Evolutionary conservation across 2,113 vertebrate species (phyloP).

Genomic region (Leucopsar rothschildi): DNA sequence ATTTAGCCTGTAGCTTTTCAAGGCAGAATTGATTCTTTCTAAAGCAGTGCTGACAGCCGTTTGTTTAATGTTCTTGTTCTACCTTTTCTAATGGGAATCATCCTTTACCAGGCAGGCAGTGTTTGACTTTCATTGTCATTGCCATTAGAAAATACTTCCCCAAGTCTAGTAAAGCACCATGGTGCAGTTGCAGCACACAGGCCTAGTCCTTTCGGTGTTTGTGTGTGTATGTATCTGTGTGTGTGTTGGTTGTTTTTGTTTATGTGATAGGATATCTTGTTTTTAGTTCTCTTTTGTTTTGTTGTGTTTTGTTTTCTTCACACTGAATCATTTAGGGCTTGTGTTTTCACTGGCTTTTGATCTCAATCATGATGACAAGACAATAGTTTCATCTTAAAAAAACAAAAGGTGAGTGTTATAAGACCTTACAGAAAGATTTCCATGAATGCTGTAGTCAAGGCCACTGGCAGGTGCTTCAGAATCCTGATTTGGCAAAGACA

Average conservation of each 20-base stretch:
- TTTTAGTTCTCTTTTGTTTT: not conserved
- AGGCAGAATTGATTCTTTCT: not conserved
- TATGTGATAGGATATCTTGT: not conserved
- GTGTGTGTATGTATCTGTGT: not conserved
- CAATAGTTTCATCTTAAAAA: not conserved
- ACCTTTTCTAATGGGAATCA: not conserved
- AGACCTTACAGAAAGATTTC: not conserved
- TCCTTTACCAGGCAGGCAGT: not conserved
- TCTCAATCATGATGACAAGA: rapidly evolving
- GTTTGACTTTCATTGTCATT: not conserved
- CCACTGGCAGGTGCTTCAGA: not conserved
- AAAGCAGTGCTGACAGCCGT: not conserved
- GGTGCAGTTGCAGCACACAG: not conserved
- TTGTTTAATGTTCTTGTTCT: not conserved
- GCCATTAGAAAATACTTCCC: not conserved
- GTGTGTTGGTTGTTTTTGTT: not conserved
- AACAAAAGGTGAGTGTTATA: not conserved
- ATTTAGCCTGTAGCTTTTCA: not conserved
- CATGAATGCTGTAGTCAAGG: not conserved
- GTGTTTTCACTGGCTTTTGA: not conserved
- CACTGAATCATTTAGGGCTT: not conserved
- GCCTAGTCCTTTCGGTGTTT: not conserved
- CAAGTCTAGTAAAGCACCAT: not conserved
- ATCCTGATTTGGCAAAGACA: not conserved
- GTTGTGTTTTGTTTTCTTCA: not conserved